Percentiles rank a stretch among this genome's conserved stretches.
phyloP scores from a whole-genome alignment of 2,888 invertebrate species.

The Plagodis dolabraria region DNA sequence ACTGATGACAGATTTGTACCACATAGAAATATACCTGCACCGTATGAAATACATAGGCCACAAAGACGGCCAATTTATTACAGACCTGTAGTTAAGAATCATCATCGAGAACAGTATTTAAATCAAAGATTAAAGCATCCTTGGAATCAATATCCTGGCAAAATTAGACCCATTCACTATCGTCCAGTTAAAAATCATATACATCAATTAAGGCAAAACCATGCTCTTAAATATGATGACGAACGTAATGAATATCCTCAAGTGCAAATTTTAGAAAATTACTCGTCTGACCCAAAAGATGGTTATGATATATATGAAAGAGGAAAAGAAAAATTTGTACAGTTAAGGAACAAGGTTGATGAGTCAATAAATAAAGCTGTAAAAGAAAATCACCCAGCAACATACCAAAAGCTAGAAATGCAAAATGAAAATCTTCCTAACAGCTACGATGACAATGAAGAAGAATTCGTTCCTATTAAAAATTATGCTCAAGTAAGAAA shows the following conservation, averaged over 20 bases:
- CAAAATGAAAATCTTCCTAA: constrained; percentile 52
- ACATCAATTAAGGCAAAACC: constrained; percentile 68
- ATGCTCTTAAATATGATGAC: constrained; percentile 74
- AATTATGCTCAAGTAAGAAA: constrained; percentile 88
- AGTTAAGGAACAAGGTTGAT: constrained; percentile 70
- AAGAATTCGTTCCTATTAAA: constrained; percentile 86
- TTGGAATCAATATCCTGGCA: constrained; percentile 70
- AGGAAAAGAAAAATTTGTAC: constrained; percentile 70
- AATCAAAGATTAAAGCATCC: constrained; percentile 75
- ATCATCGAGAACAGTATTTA: constrained; percentile 58
- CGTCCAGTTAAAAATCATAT: constrained; percentile 73
- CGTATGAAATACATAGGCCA: constrained; percentile 71
- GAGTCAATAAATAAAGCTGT: constrained; percentile 67
- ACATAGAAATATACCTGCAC: constrained; percentile 63
- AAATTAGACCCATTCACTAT: constrained; percentile 74
- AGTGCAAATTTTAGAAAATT: constrained; percentile 51
- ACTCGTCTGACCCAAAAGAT: constrained; percentile 68
- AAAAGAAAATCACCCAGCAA: constrained; percentile 56
- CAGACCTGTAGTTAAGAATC: constrained; percentile 45
- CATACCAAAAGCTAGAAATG: constrained; percentile 62
- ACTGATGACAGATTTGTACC: constrained; percentile 67
- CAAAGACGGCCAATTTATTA: constrained; percentile 73
- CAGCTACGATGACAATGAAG: constrained; percentile 51
- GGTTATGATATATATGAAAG: constrained; percentile 84
- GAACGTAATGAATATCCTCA: constrained; percentile 80